Evolutionary conservation across 2,113 vertebrate species (phyloP), one percentile per base, ranked within the genome.

Genomic region (Corydoras maculifer): DNA sequence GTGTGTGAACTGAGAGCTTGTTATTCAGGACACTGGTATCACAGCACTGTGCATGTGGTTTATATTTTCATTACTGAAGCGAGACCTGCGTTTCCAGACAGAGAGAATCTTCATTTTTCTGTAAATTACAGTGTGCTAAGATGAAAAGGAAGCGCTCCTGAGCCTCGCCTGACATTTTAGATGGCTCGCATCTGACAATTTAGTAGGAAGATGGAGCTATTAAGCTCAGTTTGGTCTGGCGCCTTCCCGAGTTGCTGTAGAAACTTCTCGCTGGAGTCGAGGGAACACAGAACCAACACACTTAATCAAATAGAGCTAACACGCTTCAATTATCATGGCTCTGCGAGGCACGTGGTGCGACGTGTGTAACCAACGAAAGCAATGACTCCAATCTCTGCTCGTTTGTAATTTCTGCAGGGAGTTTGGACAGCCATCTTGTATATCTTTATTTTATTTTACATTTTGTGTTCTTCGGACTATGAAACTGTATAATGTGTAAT

Each of bases 111-210:
- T 68, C n/a, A 43, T 43, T 62, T 71, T 50, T 57, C 61, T 53
- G 29, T 10, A 53, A 75, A 61, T 64, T 62, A 63, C 73, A 68
- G 30, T 48, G 67, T 59, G 8, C 54, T 61, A 35, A n/a, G 62
- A 67, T 68, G 30, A 67, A n/a, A 69, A n/a, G 49, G 15, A 50
- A 9, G 25, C 30, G 48, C 73, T 67, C 49, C 59, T 62, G 35
- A 51, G 65, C 54, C 72, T 59, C 43, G 58, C 29, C 29, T 31
- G 58, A 31, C n/a, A 18, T 18, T 55, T 59, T 7, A 55, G 50
- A 74, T 51, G 32, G 72, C 15, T 61, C 30, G 63, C 31, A 4
- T 25, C 4, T 30, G 6, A 13, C 30, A n/a, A 61, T 32, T 51
- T 43, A 13, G 29, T 30, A 31, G 43, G 35, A 48, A 69, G 51